phyloP scores from a whole-genome alignment of 2,797 vertebrate species.

The Gephyroberyx darwinii region DNA sequence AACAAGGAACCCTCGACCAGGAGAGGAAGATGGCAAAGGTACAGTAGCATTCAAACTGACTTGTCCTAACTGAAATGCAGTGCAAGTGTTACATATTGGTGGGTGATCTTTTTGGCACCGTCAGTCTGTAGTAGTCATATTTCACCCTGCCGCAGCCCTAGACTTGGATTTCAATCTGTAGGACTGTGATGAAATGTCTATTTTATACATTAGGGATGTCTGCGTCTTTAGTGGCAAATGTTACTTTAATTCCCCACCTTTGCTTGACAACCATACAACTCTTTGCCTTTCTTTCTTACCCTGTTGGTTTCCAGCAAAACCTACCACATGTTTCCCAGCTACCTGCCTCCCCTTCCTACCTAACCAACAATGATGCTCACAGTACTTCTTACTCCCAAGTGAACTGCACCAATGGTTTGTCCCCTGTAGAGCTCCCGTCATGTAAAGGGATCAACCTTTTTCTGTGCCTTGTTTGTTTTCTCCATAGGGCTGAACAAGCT shows the following conservation, averaged over 20 bases:
- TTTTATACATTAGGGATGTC: neutral
- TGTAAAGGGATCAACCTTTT: slow-evolving; percentile 66
- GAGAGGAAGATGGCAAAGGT: slow-evolving; percentile 96
- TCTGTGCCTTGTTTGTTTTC: slow-evolving; percentile 81
- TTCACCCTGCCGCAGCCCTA: neutral
- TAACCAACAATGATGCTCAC: slow-evolving; percentile 22
- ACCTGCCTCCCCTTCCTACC: slow-evolving; percentile 9
- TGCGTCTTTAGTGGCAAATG: neutral
- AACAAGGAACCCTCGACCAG: slow-evolving; percentile 90
- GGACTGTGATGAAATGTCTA: slow-evolving; percentile 13
- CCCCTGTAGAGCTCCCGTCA: slow-evolving; percentile 38
- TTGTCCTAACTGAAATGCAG: neutral
- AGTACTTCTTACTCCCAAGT: slow-evolving; percentile 84
- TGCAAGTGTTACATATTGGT: neutral
- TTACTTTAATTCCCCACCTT: neutral
- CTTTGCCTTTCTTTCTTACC: no score
- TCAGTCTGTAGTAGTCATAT: slow-evolving; percentile 5
- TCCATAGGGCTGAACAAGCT: slow-evolving; percentile 84
- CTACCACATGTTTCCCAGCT: slow-evolving; percentile 4
- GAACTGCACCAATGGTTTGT: slow-evolving; percentile 67
- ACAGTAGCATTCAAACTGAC: slow-evolving; percentile 34
- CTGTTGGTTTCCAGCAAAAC: neutral
- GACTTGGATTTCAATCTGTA: slow-evolving; percentile 24
- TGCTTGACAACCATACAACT: no score
- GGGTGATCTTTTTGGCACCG: slow-evolving; percentile 6